Evolutionary conservation across 2,888 invertebrate species (phyloP).

Genomic region (Liopterus haemorrhoidalis): DNA sequence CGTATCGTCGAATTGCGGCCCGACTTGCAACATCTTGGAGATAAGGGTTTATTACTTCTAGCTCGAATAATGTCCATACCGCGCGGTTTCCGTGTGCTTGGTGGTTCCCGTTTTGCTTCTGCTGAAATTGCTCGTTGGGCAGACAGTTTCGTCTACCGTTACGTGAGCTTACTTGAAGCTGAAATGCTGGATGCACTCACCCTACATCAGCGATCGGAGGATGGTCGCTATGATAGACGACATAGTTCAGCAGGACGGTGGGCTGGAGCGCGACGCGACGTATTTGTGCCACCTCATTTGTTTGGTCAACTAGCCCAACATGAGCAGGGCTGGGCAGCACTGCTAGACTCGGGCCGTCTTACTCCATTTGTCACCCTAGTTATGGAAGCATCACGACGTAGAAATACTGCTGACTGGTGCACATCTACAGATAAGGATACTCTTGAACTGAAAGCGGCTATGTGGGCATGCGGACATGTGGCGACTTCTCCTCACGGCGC

Average conservation of each 20-base stretch:
- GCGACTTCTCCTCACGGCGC: conserved; percentile 73
- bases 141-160: conserved; percentile 69
- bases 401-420: conserved; percentile 54
- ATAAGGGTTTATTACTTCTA: conserved; percentile 71
- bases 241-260: conserved; percentile 56
- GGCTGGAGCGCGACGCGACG: conserved; percentile 48
- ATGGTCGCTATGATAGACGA: conserved; percentile 67
- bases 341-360: conserved; percentile 40
- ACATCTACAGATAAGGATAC: conserved; percentile 64
- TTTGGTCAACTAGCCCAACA: conserved; percentile 79
- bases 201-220: conserved; percentile 72
- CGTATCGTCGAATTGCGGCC: conserved; percentile 71
- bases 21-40: conserved; percentile 62
- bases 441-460: conserved; percentile 73
- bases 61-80: conserved; percentile 69
- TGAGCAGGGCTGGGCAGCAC: conserved; percentile 51
- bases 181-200: conserved; percentile 83
- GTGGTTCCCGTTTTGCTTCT: conserved; percentile 57
- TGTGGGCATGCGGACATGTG: conserved; percentile 86
- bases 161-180: conserved; percentile 84
- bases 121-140: conserved; percentile 77
- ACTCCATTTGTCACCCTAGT: conserved; percentile 35
- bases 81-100: conserved; percentile 60
- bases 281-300: conserved; percentile 66
- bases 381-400: conserved; percentile 37